These are phyloP conservation scores for Chymomyza procnemis DNA, from an alignment of 2,888 invertebrate species.

Conservation along the genomic window DNA sequence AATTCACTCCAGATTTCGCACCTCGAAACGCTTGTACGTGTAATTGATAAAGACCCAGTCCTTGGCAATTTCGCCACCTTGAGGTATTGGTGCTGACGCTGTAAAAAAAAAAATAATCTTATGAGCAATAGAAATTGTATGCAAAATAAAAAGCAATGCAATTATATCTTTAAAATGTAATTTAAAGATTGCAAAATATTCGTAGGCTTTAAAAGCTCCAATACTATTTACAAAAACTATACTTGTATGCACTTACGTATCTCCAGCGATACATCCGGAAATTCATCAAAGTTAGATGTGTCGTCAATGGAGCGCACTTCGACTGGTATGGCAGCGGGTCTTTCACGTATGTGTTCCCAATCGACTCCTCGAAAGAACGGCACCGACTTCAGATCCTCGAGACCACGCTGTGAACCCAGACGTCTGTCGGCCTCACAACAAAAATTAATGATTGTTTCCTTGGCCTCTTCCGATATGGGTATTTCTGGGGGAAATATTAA, in stretches of 20 bases:
- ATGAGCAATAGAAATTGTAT: too few species aligned
- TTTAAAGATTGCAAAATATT: too few species aligned
- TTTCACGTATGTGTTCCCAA: slow-evolving; percentile 99
- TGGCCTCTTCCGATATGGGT: slow-evolving; percentile 98
- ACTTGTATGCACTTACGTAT: slow-evolving; percentile 94
- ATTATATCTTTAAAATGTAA: too few species aligned
- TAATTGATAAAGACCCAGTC: slow-evolving; percentile 99
- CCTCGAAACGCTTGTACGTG: slow-evolving; percentile 99
- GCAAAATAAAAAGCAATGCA: too few species aligned
- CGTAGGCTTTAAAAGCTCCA: too few species aligned
- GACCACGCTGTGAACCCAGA: slow-evolving; percentile 91
- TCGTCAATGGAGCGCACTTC: slow-evolving; percentile 99
- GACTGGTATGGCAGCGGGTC: slow-evolving; percentile 98
- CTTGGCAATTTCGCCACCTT: slow-evolving; percentile 95
- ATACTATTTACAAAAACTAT: background rate
- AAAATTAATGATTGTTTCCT: slow-evolving; percentile 95
- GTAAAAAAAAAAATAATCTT: slow-evolving; percentile 65
- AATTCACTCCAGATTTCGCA: slow-evolving; percentile 76
- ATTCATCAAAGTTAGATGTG: slow-evolving; percentile 99
- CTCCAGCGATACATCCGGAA: slow-evolving; percentile 98
- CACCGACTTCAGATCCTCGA: slow-evolving; percentile 95
- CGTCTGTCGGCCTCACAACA: slow-evolving; percentile 98
- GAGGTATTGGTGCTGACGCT: slow-evolving; percentile 92
- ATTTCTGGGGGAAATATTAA: slow-evolving; percentile 99
- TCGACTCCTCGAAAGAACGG: slow-evolving; percentile 98